Evolutionary conservation across 2,113 vertebrate genomes (phyloP), one percentile per base, ranked within the genome.

Genomic region (Delphinus delphis): DNA sequence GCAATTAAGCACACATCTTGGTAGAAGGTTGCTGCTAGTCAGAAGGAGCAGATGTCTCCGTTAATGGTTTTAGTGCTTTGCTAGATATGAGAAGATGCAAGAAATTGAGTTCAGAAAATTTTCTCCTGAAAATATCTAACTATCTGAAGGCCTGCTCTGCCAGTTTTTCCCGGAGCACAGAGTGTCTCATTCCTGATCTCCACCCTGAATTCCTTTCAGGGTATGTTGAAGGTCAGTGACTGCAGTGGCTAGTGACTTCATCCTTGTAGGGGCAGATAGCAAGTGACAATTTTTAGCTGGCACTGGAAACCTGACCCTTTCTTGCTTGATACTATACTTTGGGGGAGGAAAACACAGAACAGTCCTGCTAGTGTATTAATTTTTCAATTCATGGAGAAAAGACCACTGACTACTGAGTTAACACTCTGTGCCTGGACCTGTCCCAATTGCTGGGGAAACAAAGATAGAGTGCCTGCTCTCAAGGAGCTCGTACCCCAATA

Each of bases 331-430:
- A 62, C 71, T 68, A 50, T 74, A 74, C 20, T 93, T 84, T 81
- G 12, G 7, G 31, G 41, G 31, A 11, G 20, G 23, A 9, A 25
- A 44, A 33, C 15, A 41, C 28, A 53, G 44, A 97, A 83, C 12
- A 77, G 26, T 28, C n/a, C 63, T 87, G 47, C n/a, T 60, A 71
- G 17, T 70, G 21, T 44, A 76, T 88, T 88, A 84, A 90, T 68
- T 73, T 88, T 80, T 93, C 86, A 81, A 60, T 84, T 87, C 62
- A 82, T 55, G 20, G 95, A 92, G 79, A 92, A 90, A 95, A 92
- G 77, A 89, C 41, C 38, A 74, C 11, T 36, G 50, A 90, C 23
- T 63, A 62, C 55, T 85, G 60, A 96, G 11, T 74, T 92, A 93
- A 81, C 33, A 67, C 17, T 55, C 31, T 44, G 20, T 81, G 44